These are phyloP conservation scores for Oeneis ivallda DNA, from an alignment of 2,888 invertebrate genomes.

Conservation along the genomic window DNA sequence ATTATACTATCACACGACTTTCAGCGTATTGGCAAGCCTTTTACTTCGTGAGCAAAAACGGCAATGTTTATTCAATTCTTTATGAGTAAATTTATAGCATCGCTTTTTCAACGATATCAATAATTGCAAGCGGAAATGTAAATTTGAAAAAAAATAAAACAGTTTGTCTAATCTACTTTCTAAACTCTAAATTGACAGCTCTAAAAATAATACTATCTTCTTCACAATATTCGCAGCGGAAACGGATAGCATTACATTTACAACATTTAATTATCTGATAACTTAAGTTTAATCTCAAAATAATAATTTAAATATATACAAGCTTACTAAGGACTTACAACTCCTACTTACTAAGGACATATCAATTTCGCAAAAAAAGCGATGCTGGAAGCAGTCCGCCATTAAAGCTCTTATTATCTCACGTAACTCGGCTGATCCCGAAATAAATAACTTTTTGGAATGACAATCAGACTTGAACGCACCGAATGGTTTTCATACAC, in stretches of 20 bases:
- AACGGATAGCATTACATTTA: no score
- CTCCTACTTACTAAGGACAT: no score
- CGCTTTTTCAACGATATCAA: not conserved
- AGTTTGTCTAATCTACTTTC: not conserved
- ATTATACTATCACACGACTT: slow-evolving; percentile 68
- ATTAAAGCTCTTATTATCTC: not conserved
- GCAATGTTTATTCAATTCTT: slow-evolving; percentile 54
- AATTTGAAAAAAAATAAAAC: not conserved
- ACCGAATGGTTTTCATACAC: slow-evolving; percentile 29
- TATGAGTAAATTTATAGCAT: slow-evolving; percentile 13
- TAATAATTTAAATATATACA: no score
- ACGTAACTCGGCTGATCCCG: slow-evolving; percentile 10
- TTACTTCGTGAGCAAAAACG: slow-evolving; percentile 64
- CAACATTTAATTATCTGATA: no score
- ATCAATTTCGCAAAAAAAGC: not conserved
- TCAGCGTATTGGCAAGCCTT: slow-evolving; percentile 67
- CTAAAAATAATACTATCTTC: no score
- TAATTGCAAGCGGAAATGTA: not conserved
- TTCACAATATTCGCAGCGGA: not conserved
- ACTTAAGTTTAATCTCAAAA: no score
- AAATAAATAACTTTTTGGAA: slow-evolving; percentile 56
- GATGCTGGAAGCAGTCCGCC: not conserved
- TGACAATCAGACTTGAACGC: slow-evolving; percentile 70
- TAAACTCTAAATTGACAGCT: no score
- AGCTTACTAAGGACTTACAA: no score